A percentile compares a stretch with the other conserved stretches of the same genome.
These are phyloP conservation scores for Drosophila albomicans DNA, from an alignment of 1,140 invertebrate genomes.

Conservation along the genomic window DNA sequence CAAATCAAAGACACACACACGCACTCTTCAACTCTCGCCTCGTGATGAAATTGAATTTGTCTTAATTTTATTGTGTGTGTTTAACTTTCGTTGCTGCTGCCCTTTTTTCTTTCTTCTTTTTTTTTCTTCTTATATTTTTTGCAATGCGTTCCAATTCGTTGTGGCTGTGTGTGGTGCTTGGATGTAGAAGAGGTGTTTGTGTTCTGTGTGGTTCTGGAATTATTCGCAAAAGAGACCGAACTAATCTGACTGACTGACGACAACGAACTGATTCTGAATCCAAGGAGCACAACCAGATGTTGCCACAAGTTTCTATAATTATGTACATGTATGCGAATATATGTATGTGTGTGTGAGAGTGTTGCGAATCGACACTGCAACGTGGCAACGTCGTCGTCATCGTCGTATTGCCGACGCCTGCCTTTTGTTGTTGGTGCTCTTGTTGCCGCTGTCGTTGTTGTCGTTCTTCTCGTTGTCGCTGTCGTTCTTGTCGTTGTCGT, in stretches of 20 bases:
- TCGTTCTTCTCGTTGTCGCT: not conserved
- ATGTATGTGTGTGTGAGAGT: conserved; percentile 18
- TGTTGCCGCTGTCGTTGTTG: not conserved
- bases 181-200: conserved; percentile 42
- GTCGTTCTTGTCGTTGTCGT: conserved; percentile 1
- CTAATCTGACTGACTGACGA: conserved; percentile 79
- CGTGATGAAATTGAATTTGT: conserved; percentile 50
- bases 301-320: conserved; percentile 56
- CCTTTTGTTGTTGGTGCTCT: conserved; percentile 43
- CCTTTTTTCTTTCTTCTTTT: conserved; percentile 22
- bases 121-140: conserved; percentile 25
- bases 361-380: conserved; percentile 70
- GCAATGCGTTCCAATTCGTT: conserved; percentile 51
- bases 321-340: conserved; percentile 4
- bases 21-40: conserved; percentile 6
- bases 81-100: conserved; percentile 35
- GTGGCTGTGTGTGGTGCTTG: conserved; percentile 43
- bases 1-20: conserved; percentile 1
- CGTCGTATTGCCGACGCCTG: conserved; percentile 42
- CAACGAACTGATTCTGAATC: conserved; percentile 73
- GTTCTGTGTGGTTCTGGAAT: conserved; percentile 10
- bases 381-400: conserved; percentile 63
- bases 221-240: conserved; percentile 62
- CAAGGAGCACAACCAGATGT: conserved; percentile 75
- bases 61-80: conserved; percentile 58